Evolutionary conservation across 2,113 vertebrate genomes (phyloP), one percentile per base, ranked within the genome.

Genomic region (Dipodomys ordii): DNA sequence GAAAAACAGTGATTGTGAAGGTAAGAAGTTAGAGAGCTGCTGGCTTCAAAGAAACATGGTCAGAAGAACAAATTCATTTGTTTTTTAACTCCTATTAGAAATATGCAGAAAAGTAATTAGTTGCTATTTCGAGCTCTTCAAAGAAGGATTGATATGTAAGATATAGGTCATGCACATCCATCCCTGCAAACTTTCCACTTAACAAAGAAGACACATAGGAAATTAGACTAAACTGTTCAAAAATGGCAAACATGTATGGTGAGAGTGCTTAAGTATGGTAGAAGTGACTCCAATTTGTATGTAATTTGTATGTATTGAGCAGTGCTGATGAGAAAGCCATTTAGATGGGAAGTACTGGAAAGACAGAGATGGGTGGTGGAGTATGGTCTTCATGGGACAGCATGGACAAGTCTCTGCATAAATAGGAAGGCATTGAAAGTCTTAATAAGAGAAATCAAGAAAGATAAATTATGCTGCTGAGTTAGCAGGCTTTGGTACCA

Each of bases 281-380:
- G 20, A n/a, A 68, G 12, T 69, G 12, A 67, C 69, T 85, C 32
- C 64, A 39, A 0, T 28, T 72, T 53, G 7, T 67, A 25, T 23
- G 7, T 68, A 74, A 67, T 64, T 74, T 77, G 39, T 94, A 12
- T 90, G 78, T 87, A 25, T 69, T 73, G 25, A 74, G 73, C 80
- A 85, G 0, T 57, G 32, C 64, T 73, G 53, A 8, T 81, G 39
- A 93, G 39, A 74, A 92, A 74, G 5, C 15, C 69, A 73, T 83
- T 73, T 71, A 89, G 11, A n/a, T 28, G 46, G 60, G 10, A 89
- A 69, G n/a, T 64, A 44, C 22, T 12, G 9, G 30, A 27, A 65
- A 78, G 22, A 18, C 8, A n/a, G 44, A 67, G 77, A 19, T 60
- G 28, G 13, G 25, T 62, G 25, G 1, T 76, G 57, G 28, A 67